phyloP scores from a whole-genome alignment of 2,888 invertebrate species.

The Fabriciana adippe region DNA sequence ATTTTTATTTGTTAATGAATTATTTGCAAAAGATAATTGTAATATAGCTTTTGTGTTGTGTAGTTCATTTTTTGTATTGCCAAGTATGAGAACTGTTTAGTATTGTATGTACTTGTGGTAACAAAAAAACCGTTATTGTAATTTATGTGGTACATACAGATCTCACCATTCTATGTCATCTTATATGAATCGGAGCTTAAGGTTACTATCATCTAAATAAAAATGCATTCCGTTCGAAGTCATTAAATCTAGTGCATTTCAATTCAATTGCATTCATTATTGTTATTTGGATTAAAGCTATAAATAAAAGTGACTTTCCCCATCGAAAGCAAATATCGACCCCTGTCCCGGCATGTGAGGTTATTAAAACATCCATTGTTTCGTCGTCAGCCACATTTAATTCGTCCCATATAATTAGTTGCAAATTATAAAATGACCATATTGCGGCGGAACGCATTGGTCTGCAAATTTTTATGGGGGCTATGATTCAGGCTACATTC shows the following conservation, averaged over 20 bases:
- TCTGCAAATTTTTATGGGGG: conserved; percentile 38
- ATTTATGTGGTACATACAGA: too few species aligned
- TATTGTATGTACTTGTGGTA: too few species aligned
- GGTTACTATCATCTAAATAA: too few species aligned
- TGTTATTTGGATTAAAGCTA: neutral
- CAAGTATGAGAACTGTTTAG: too few species aligned
- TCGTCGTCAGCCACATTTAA: conserved; percentile 17
- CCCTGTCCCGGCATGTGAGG: conserved; percentile 6
- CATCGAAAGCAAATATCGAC: neutral
- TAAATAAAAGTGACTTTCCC: conserved; percentile 2
- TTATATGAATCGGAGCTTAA: too few species aligned
- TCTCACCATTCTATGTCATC: too few species aligned
- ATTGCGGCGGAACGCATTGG: conserved; percentile 36
- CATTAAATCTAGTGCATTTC: neutral
- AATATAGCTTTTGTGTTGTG: too few species aligned
- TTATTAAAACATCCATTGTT: conserved; percentile 23
- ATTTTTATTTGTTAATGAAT: too few species aligned
- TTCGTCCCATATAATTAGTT: conserved; percentile 29
- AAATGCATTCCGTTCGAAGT: neutral
- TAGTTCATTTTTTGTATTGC: too few species aligned
- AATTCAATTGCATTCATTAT: neutral
- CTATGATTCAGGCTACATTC: conserved; percentile 35
- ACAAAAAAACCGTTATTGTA: too few species aligned
- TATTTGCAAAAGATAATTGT: too few species aligned
- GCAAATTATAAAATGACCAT: conserved; percentile 37